A percentile compares a stretch with the other conserved stretches of the same genome.
Conservation (phyloP, 2,797 vertebrate species). For the Galago senegalensis region DNA sequence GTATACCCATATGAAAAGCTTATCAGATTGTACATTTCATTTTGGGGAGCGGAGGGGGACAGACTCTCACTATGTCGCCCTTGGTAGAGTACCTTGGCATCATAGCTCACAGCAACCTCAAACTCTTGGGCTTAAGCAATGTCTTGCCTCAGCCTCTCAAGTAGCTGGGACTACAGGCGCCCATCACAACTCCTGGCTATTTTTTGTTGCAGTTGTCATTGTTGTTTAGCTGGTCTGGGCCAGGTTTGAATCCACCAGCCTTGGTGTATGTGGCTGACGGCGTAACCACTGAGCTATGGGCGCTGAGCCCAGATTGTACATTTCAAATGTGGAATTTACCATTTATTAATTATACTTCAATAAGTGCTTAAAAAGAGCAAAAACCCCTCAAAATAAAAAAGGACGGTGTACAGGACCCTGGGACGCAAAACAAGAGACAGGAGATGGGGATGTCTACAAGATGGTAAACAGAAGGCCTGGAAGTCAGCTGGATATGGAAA, state of each 20-base stretch:
- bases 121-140: too few relatives aligned
- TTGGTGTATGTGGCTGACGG: too few relatives aligned
- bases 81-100: too few relatives aligned
- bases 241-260: too few relatives aligned
- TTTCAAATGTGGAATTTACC: conserved; percentile 1
- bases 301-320: neutral
- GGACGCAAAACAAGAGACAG: neutral
- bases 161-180: too few relatives aligned
- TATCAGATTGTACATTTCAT: neutral
- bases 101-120: too few relatives aligned
- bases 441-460: neutral
- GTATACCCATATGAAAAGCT: neutral
- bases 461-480: neutral
- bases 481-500: neutral
- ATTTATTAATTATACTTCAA: neutral
- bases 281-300: too few relatives aligned
- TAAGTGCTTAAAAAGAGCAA: neutral
- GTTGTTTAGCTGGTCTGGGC: too few relatives aligned
- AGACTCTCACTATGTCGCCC: too few relatives aligned
- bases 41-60: neutral
- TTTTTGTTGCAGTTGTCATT: too few relatives aligned
- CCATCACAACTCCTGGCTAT: too few relatives aligned
- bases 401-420: neutral
- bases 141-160: too few relatives aligned
- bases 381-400: neutral